Conservation (phyloP, 2,888 invertebrate species). For the Apomyelois bistriatella region DNA sequence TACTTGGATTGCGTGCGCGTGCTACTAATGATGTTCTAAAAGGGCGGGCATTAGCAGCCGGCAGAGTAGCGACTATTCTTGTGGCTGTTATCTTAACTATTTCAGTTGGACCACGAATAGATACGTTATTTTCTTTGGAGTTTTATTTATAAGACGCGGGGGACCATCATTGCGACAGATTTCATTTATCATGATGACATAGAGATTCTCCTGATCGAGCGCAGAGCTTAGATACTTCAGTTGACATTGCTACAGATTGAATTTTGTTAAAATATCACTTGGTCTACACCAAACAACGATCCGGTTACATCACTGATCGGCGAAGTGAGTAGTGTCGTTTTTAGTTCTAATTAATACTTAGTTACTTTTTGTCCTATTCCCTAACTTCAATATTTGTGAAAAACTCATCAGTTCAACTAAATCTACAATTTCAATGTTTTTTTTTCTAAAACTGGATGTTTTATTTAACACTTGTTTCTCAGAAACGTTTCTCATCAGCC, state of each 20-base stretch:
- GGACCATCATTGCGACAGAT: not conserved
- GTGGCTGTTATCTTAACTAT: constrained; percentile 4
- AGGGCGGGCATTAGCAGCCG: constrained; percentile 1
- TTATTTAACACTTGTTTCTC: too few species aligned
- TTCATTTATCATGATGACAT: constrained; percentile 3
- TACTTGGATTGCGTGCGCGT: not conserved
- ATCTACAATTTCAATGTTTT: too few species aligned
- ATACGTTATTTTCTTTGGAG: not conserved
- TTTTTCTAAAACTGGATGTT: too few species aligned
- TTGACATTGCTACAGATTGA: not conserved
- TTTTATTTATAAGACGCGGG: constrained; percentile 7
- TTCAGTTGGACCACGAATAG: not conserved
- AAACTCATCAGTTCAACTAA: too few species aligned
- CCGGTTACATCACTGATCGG: too few species aligned
- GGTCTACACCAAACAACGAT: too few species aligned
- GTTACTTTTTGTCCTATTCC: too few species aligned
- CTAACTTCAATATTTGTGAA: too few species aligned
- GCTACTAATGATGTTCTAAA: constrained; percentile 1
- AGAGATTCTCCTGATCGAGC: not conserved
- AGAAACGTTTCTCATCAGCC: too few species aligned
- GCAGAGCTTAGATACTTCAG: not conserved
- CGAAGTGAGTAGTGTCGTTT: too few species aligned
- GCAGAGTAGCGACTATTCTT: not conserved
- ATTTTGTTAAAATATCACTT: not conserved
- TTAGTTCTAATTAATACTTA: too few species aligned